phyloP scores from a whole-genome alignment of 1,140 invertebrate species.

The Asobara japonica region DNA sequence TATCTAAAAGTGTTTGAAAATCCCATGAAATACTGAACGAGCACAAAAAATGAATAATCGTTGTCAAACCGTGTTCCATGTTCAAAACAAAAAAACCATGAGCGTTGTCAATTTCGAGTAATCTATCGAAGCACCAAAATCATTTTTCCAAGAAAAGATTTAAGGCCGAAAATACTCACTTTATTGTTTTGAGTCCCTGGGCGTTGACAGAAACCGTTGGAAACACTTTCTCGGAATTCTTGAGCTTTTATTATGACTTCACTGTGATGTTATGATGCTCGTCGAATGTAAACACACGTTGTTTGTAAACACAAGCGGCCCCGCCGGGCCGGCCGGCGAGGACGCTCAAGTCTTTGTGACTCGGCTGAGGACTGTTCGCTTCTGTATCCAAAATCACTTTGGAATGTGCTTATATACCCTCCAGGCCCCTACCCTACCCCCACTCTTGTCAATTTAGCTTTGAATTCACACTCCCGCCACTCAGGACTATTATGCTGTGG shows the following conservation, averaged over 20 bases:
- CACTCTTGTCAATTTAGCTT: not conserved
- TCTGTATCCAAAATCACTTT: conserved; percentile 37
- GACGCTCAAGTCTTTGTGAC: conserved; percentile 36
- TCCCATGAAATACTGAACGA: not conserved
- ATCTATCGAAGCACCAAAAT: conserved; percentile 66
- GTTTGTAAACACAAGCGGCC: conserved; percentile 25
- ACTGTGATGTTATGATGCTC: not conserved
- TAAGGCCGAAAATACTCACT: conserved; percentile 60
- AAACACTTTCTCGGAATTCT: conserved; percentile 50
- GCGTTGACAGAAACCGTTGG: conserved; percentile 49
- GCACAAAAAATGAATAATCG: not conserved
- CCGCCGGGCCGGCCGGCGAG: conserved; percentile 48
- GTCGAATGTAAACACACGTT: not conserved
- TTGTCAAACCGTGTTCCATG: no score
- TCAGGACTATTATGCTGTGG: no score
- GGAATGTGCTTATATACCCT: conserved; percentile 52
- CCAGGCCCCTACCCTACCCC: not conserved
- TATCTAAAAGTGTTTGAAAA: no score
- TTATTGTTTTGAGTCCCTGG: not conserved
- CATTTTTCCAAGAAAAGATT: conserved; percentile 43
- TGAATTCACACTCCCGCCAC: not conserved
- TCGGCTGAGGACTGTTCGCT: conserved; percentile 36
- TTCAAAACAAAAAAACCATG: no score
- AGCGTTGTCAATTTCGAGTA: conserved; percentile 54
- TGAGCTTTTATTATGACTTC: conserved; percentile 25